Percentiles rank a stretch among this genome's conserved stretches.
phyloP scores from a whole-genome alignment of 2,888 invertebrate genomes.

The Stenichneumon culpator region DNA sequence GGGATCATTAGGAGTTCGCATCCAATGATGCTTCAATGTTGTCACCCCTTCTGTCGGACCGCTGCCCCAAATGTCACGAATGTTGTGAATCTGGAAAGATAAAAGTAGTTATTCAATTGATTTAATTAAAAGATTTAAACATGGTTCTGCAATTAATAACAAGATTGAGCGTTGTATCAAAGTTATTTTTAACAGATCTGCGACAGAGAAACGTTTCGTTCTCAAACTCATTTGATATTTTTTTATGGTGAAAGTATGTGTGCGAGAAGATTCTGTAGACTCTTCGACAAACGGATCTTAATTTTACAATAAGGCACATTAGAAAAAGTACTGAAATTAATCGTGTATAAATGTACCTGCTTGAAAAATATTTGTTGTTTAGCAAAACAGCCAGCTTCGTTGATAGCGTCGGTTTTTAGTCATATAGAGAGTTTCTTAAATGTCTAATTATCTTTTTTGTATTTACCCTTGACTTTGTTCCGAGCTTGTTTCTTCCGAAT shows the following conservation, averaged over 20 bases:
- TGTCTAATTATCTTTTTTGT: slow-evolving; percentile 48
- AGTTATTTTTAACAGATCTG: slow-evolving; percentile 79
- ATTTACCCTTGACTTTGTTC: slow-evolving; percentile 94
- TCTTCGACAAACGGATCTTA: slow-evolving; percentile 99
- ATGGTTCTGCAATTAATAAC: no score
- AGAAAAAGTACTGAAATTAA: background rate
- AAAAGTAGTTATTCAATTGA: background rate
- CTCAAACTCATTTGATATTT: slow-evolving; percentile 99
- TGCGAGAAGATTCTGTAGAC: slow-evolving; percentile 99
- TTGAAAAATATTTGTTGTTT: slow-evolving; percentile 99
- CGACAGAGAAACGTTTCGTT: slow-evolving; percentile 97
- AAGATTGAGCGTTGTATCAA: no score
- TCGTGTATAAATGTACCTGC: slow-evolving; percentile 90
- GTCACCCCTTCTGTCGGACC: no score
- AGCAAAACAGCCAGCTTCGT: slow-evolving; percentile 98
- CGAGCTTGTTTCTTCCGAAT: slow-evolving; percentile 95
- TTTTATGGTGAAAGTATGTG: slow-evolving; percentile 99
- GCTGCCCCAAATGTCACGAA: slow-evolving; percentile 91
- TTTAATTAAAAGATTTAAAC: background rate
- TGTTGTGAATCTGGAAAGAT: slow-evolving; percentile 92
- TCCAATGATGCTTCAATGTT: no score
- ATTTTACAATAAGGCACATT: slow-evolving; percentile 87
- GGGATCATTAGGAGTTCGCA: no score
- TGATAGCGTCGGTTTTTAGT: slow-evolving; percentile 88
- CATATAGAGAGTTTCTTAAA: slow-evolving; percentile 5